A percentile compares a stretch with the other conserved stretches of the same genome.
These are phyloP conservation scores for Helicoverpa armigera DNA, from an alignment of 1,140 invertebrate species.

Conservation along the genomic window DNA sequence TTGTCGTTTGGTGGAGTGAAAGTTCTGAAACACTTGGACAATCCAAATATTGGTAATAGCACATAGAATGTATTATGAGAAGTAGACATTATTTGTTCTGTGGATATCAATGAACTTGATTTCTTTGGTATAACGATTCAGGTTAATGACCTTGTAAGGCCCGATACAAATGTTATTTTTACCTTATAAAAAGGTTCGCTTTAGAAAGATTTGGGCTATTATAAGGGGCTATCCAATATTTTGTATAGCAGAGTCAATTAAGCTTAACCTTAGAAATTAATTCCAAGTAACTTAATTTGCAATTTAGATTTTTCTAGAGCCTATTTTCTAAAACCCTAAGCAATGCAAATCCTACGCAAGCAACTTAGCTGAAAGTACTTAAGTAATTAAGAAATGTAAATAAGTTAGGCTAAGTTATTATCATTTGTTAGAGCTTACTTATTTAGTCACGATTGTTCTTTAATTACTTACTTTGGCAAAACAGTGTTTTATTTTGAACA, in stretches of 20 bases:
- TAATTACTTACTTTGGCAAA: not conserved
- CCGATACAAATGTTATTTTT: not conserved
- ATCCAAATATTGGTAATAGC: slow-evolving; percentile 46
- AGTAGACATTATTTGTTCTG: slow-evolving; percentile 33
- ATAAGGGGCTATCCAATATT: too few relatives aligned
- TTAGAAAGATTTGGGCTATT: too few relatives aligned
- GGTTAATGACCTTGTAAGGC: slow-evolving; percentile 15
- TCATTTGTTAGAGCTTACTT: not conserved
- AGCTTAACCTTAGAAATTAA: too few relatives aligned
- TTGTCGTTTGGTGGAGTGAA: not conserved
- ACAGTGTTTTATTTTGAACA: not conserved
- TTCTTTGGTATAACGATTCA: not conserved
- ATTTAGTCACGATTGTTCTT: not conserved
- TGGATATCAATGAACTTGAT: slow-evolving; percentile 26
- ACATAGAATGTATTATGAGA: not conserved
- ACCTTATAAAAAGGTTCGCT: too few relatives aligned
- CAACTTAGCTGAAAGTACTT: not conserved
- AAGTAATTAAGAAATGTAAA: slow-evolving; percentile 5
- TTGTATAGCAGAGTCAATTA: too few relatives aligned
- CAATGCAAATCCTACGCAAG: not conserved
- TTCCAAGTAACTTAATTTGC: too few relatives aligned
- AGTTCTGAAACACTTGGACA: slow-evolving; percentile 45
- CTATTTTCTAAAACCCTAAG: too few relatives aligned
- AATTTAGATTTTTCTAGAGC: too few relatives aligned
- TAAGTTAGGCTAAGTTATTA: not conserved